Percentiles rank a stretch among this genome's conserved stretches.
Evolutionary conservation across 2,888 invertebrate species (phyloP).

Genomic region (Diaperis boleti): DNA sequence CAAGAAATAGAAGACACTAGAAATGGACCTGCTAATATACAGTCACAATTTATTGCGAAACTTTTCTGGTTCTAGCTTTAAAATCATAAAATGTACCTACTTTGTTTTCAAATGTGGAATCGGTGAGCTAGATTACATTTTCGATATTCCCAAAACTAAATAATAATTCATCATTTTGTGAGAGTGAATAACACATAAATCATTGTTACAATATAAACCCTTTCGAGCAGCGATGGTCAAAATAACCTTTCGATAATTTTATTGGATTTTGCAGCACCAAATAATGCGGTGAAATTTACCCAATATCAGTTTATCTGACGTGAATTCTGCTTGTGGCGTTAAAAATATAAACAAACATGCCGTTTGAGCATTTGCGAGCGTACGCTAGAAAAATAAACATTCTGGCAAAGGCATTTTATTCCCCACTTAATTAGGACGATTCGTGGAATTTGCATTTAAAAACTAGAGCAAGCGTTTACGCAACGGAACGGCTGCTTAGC

Average conservation of each 20-base stretch:
- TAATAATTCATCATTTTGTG: slow-evolving; percentile 15
- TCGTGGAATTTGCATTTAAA: too few relatives aligned
- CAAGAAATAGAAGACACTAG: slow-evolving; percentile 1
- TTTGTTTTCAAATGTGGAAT: slow-evolving; percentile 6
- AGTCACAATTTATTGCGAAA: slow-evolving; percentile 14
- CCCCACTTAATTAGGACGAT: too few relatives aligned
- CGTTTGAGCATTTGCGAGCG: too few relatives aligned
- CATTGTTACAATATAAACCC: slow-evolving; percentile 7
- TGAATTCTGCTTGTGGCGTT: too few relatives aligned
- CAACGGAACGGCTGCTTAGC: too few relatives aligned
- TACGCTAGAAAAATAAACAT: too few relatives aligned
- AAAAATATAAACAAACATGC: too few relatives aligned
- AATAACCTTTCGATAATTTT: slow-evolving; percentile 12
- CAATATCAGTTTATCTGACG: too few relatives aligned
- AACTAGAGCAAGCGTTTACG: too few relatives aligned
- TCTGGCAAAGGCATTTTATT: too few relatives aligned
- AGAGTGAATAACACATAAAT: slow-evolving; percentile 18
- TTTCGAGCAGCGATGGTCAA: neutral
- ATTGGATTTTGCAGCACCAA: too few relatives aligned
- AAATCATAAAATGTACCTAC: neutral
- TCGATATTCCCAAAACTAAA: slow-evolving; percentile 1
- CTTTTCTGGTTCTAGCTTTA: neutral
- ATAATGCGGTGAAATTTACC: too few relatives aligned
- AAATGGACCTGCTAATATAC: slow-evolving; percentile 9
- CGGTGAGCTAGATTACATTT: slow-evolving; percentile 8